Conservation (phyloP, 2,113 vertebrate species). For the Cynopterus brachyotis region DNA sequence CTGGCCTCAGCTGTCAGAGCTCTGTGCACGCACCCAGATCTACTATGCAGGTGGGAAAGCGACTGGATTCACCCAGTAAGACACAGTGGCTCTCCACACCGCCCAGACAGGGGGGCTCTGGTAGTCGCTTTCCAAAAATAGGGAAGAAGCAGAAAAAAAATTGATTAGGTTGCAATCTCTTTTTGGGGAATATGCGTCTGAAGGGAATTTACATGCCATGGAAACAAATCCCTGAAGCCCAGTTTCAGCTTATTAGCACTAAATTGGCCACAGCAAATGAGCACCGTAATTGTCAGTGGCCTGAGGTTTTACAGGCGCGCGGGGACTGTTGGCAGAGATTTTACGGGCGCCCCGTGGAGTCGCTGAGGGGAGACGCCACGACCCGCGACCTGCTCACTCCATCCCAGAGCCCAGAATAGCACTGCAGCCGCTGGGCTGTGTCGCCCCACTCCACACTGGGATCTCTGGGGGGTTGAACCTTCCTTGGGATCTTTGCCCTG, state of each 20-base stretch:
- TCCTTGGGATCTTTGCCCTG: background rate
- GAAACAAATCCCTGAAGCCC: conserved; percentile 82
- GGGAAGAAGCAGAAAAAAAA: conserved; percentile 60
- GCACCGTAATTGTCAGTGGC: conserved; percentile 78
- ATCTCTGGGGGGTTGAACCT: background rate
- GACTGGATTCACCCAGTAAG: background rate
- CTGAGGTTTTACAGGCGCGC: conserved; percentile 83
- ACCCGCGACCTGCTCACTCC: background rate
- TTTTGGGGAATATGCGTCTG: conserved; percentile 76
- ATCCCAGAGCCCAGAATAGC: conserved; percentile 45
- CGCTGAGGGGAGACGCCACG: conserved; percentile 48
- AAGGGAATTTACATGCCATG: conserved; percentile 82
- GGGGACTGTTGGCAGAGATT: conserved; percentile 77
- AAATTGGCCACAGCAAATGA: conserved; percentile 87
- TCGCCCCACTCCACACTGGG: background rate
- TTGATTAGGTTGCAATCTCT: conserved; percentile 79
- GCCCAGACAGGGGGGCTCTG: accelerated
- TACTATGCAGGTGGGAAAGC: background rate
- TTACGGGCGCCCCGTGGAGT: conserved; percentile 59
- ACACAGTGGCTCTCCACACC: background rate
- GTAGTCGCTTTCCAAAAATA: conserved; percentile 69
- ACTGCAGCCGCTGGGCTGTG: background rate
- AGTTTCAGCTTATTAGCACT: conserved; percentile 86
- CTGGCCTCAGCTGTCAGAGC: background rate
- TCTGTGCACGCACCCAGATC: background rate